Evolutionary conservation across 1,140 invertebrate species (phyloP), one percentile per base, ranked within the genome.

Genomic region (Drosophila lini): DNA sequence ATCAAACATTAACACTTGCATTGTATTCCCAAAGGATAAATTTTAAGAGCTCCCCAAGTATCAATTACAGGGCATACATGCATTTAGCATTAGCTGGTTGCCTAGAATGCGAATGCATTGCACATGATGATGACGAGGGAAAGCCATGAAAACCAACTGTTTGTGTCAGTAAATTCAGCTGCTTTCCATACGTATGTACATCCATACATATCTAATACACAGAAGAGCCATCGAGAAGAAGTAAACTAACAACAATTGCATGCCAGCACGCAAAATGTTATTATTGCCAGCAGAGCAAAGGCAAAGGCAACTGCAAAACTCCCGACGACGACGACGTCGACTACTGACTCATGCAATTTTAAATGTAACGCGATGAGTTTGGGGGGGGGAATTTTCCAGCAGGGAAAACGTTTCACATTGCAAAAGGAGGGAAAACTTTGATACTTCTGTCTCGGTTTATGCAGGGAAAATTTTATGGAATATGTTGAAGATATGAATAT

Each of bases 191-290:
- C 48, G 13, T 15, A 31, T 13, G 28, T 25, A 13, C 45, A n/a
- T 28, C 47, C n/a, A 52, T 88, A 80, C 67, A 88, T 88, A 74
- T 78, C 79, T 80, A 88, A 82, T 86, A 79, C 67, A 65, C 42
- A 71, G 63, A 78, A 70, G 61, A 60, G 53, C 53, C 76, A 53
- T 42, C 11, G 36, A 67, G 69, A 58, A 42, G 32, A 28, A 59
- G 62, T 62, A 80, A 69, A 70, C 78, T 67, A 77, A 85, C 83
- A 75, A 69, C 71, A 74, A 86, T 80, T 74, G 83, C 83, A 88
- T 88, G 83, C 79, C 60, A 64, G 73, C 80, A 88, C 83, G 80
- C 83, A 88, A 88, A 88, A 78, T 88, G 69, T 73, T 88, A 82
- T 80, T 88, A 61, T 69, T 69, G 57, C 59, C 60, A 73, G 69